phyloP scores from a whole-genome alignment of 30 jellyfish, hydroid and myxozoan species.

The Morbakka virulenta region DNA sequence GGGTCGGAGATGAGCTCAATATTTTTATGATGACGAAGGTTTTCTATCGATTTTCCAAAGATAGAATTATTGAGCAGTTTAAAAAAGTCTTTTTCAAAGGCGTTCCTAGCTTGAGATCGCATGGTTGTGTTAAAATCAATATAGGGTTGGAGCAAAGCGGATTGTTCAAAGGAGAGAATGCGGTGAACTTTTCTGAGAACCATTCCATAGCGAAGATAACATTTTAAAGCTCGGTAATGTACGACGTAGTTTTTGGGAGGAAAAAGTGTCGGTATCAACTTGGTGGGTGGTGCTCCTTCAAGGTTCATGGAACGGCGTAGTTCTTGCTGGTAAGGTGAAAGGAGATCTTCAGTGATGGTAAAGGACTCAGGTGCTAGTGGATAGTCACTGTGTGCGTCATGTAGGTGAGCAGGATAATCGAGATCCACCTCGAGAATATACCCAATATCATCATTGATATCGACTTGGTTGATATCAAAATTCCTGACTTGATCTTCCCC shows the following conservation, averaged over 20 bases:
- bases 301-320: conserved; percentile 10
- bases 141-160: conserved; percentile 32
- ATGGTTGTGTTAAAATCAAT: conserved; percentile 47
- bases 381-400: no score
- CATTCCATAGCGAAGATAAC: conserved; percentile 23
- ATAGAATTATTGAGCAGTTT: conserved; percentile 57
- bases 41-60: conserved; percentile 64
- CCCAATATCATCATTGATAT: conserved; percentile 16
- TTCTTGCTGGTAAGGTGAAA: background rate
- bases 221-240: conserved; percentile 33
- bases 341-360: conserved; percentile 9
- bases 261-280: conserved; percentile 49
- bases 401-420: no score
- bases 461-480: no score
- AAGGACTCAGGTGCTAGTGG: conserved; percentile 61
- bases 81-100: conserved; percentile 57
- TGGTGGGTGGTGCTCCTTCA: no score
- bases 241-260: conserved; percentile 39
- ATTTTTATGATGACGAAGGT: conserved; percentile 43
- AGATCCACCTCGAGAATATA: conserved; percentile 43
- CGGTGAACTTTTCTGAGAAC: conserved; percentile 37
- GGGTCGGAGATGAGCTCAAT: conserved; percentile 10
- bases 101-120: conserved; percentile 35
- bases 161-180: conserved; percentile 41
- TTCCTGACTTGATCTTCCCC: no score